Evolutionary conservation across 2,797 vertebrate species (phyloP), one percentile per base, ranked within the genome.

Genomic region (Microctenopoma steveboyesi): DNA sequence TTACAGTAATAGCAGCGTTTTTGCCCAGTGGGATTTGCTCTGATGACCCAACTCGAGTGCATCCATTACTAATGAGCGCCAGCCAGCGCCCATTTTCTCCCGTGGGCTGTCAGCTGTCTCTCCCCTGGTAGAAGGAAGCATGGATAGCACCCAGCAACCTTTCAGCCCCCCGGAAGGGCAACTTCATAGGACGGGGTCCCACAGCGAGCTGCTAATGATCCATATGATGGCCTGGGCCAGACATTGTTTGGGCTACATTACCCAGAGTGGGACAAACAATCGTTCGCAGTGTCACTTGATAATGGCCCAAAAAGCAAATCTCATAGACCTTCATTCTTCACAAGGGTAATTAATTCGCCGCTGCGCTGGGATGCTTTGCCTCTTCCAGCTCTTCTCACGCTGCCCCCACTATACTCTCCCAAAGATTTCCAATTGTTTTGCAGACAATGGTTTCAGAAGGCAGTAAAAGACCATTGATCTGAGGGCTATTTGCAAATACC

Each of bases 401-500:
- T 81, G 75, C 81, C 81, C 83, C 81, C 80, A 45, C 87, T 67
- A 72, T 76, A 85, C 84, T 84, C 87, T 73, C 83, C 79, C 88
- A 91, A 90, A 91, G 91, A 94, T 94, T 93, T 93, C 93, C 93
- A 91, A 93, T 93, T 89, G 90, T 90, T 85, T 83, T 83, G 87
- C 85, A 91, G 90, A 91, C 88, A 89, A 89, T 90, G 88, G 91
- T 88, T 88, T 86, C 88, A 87, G 88, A 83, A 90, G 86, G 88
- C 90, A 81, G 87, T 81, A 83, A 86, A 88, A 86, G 89, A 79
- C 30, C 91, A 94, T 94, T 85, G 91, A 93, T 94, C 89, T 78
- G 84, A 79, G 82, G 85, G 75, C 83, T 82, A 85, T 90, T 86
- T 88, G 89, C 87, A 90, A 91, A 90, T 77, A 85, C 79, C 73